Base-by-base conservation (phyloP, 2,888 invertebrate species). In the Yponomeuta sedellus region DNA sequence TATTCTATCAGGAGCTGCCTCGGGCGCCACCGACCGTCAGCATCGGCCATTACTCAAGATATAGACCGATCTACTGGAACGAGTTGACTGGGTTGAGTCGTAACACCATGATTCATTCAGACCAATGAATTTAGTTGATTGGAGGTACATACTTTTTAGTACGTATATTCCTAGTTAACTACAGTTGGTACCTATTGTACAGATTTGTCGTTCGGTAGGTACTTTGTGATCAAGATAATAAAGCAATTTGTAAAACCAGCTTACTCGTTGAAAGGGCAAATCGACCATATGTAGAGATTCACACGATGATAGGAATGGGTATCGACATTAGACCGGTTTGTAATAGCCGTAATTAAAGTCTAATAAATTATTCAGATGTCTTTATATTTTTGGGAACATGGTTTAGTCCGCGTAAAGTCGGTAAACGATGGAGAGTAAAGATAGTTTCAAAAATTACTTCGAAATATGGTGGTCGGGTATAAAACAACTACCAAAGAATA, bases 401-500 rank as follows among this genome's bases (percentile, higher is more conserved):
- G 22, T 19, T 20, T 25, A 59, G 25, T 59, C 20, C 59, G 1
- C 25, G 19, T 52, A 3, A 52, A 16, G 3, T 3, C 44, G 4
- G 16, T 12, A 52, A n/a, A 28, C 19, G 5, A 64, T 64, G 64
- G 64, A 25, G 16, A 16, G 28, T 20, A n/a, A 28, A 34, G 77
- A 78, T 61, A 71, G 75, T 6, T 72, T 74, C 34, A 85, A 77
- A 71, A 75, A 75, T 68, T 89, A 88, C 70, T 76, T 85, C 4
- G 78, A 83, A 69, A 87, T 89, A 71, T 91, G 91, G 91, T 90
- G 88, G 90, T 78, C 82, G 25, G 88, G 88, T 0, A 89, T 91
- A 57, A 89, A 87, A 71, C 86, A 84, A 69, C 75, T 91, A 58
- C 91, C 91, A 0, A 77, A 86, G n/a, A 86, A 85, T 0, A 92